Base-by-base conservation (phyloP, 2,888 invertebrate genomes). In the Hyposoter didymator region DNA sequence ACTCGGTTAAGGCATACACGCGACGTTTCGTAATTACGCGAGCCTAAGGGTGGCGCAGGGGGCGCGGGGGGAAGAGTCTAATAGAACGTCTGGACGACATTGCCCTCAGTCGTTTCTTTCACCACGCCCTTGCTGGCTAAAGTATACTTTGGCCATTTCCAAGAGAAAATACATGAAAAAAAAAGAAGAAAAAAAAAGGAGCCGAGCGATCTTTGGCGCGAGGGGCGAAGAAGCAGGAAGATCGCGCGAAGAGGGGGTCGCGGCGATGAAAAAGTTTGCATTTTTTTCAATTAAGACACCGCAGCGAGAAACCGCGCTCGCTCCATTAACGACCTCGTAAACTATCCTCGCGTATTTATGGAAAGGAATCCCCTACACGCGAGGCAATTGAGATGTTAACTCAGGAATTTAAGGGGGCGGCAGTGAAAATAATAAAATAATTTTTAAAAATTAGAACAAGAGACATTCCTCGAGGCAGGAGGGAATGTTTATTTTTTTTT, bases 231-330 rank as follows among this genome's bases (percentile, higher is more conserved):
- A 49, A 19, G n/a, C n/a, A 10, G 19, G 2, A 22, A 3, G 22
- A 8, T 1, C 2, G 55, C 4, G 17, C 6, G 17, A 22, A 14
- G 17, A 14, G 28, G 17, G 45, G 19, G 35, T 47, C 52, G 66
- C 28, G 84, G 82, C 75, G 82, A 87, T 79, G 89, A 91, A 92
- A 92, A 93, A 93, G 91, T 92, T 93, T 91, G 92, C 93, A 92
- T 80, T 80, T 76, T 93, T 94, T 94, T 93, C 93, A 93, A 93
- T 93, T 93, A 93, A 91, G 90, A 90, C 90, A 88, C 88, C 82
- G 87, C 86, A 82, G 87, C 86, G 80, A 86, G 83, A 84, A 85
- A 67, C 69, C 80, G 86, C 84, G 87, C 39, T 2, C 89, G 66
- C 88, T 88, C 90, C 92, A 92, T 93, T 92, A 93, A 91, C 91